phyloP scores from a whole-genome alignment of 2,888 invertebrate genomes.

The Nemotelus pantherinus region DNA sequence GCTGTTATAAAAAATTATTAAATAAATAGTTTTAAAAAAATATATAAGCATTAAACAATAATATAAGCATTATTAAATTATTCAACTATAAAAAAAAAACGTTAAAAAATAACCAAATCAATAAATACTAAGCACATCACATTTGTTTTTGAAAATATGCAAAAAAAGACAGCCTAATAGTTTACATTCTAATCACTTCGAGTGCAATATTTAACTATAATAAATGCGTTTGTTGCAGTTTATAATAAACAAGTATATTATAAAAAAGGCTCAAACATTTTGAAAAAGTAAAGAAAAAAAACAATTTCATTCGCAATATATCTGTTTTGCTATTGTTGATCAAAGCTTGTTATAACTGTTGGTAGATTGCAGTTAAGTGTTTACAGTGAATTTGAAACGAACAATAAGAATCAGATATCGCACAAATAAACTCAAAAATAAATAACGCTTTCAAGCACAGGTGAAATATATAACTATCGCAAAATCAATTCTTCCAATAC shows the following conservation, averaged over 20 bases:
- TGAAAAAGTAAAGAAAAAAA: neutral
- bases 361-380: neutral
- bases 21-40: neutral
- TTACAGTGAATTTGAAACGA: neutral
- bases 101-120: too few species aligned
- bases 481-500: conserved; percentile 32
- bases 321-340: neutral
- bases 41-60: neutral
- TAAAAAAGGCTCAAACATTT: neutral
- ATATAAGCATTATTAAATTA: neutral
- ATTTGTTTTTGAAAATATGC: too few species aligned
- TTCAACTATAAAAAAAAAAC: neutral
- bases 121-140: too few species aligned
- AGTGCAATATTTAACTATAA: too few species aligned
- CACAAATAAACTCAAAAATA: neutral
- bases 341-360: neutral
- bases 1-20: conserved; percentile 30
- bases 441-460: neutral
- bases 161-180: neutral
- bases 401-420: neutral
- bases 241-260: neutral
- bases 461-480: neutral
- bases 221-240: neutral
- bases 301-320: neutral
- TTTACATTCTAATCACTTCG: too few species aligned